Evolutionary conservation across 2,888 invertebrate genomes (phyloP).

Genomic region (Lucinisca nassula): DNA sequence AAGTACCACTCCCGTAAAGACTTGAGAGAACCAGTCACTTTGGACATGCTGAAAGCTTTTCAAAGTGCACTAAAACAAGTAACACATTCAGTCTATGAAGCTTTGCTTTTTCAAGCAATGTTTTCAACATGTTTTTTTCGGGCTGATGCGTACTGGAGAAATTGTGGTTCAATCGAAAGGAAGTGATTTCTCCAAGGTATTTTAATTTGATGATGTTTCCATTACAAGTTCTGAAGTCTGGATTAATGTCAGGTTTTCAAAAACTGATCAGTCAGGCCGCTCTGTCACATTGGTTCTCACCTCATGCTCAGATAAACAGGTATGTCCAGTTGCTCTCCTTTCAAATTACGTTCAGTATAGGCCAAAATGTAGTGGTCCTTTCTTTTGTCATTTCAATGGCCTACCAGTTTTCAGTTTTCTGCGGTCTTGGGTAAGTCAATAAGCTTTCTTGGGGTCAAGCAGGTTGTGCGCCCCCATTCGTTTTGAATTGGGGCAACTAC

Average conservation of each 20-base stretch:
- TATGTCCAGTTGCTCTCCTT: background rate
- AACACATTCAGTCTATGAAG: background rate
- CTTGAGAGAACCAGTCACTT: background rate
- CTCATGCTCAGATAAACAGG: background rate
- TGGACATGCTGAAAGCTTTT: background rate
- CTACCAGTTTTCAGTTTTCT: conserved; percentile 1
- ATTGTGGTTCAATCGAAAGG: background rate
- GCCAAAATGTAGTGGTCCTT: background rate
- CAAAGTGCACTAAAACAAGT: background rate
- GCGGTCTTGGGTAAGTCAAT: background rate
- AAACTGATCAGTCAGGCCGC: background rate
- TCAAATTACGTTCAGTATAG: background rate
- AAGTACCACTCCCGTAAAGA: background rate
- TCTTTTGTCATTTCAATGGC: background rate
- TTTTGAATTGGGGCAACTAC: background rate
- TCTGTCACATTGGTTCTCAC: conserved; percentile 1
- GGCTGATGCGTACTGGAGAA: background rate
- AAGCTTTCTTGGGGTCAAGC: background rate
- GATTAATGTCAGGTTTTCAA: background rate
- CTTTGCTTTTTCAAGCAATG: conserved; percentile 2
- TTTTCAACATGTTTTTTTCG: conserved; percentile 9
- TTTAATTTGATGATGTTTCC: background rate
- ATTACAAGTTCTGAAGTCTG: background rate
- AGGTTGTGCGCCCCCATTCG: background rate
- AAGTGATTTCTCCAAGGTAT: background rate